Conservation (phyloP, 2,797 vertebrate genomes). For the Gallinago solitaria region DNA sequence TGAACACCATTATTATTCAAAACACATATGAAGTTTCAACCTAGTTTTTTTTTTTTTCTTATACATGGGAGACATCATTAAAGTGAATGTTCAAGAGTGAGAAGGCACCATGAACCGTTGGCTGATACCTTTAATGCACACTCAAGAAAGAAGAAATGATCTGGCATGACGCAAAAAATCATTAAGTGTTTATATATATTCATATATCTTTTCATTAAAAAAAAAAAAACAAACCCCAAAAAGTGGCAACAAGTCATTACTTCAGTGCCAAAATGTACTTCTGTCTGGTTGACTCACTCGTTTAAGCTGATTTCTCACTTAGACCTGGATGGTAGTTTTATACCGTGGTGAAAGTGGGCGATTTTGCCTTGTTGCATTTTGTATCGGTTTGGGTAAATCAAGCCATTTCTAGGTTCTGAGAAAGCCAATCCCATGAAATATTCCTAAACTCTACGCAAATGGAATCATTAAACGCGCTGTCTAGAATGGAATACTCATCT, state of each 20-base stretch:
- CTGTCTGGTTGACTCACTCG: conserved; percentile 27
- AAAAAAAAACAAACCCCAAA: not conserved
- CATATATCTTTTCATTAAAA: conserved; percentile 51
- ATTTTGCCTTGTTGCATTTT: conserved; percentile 18
- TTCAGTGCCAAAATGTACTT: conserved; percentile 62
- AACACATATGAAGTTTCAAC: conserved; percentile 57
- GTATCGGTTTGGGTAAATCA: conserved; percentile 34
- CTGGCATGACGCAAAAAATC: conserved; percentile 64
- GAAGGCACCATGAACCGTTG: conserved; percentile 47
- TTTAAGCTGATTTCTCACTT: conserved; percentile 16
- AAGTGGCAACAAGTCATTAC: conserved; percentile 67
- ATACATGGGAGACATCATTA: conserved; percentile 60
- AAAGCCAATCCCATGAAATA: conserved; percentile 59
- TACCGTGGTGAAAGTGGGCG: conserved; percentile 32
- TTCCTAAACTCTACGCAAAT: conserved; percentile 33
- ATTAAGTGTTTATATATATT: conserved; percentile 68
- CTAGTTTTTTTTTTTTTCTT: conserved; percentile 26
- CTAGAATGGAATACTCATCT: conserved; percentile 41
- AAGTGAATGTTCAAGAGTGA: conserved; percentile 59
- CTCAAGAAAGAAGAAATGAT: conserved; percentile 64
- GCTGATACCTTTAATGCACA: conserved; percentile 65
- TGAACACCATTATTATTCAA: conserved; percentile 68
- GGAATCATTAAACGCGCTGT: conserved; percentile 11
- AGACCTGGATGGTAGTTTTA: conserved; percentile 14
- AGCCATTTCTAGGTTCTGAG: conserved; percentile 38